Conservation (phyloP, 2,113 vertebrate species). For the Dolichallabes microphthalmus region DNA sequence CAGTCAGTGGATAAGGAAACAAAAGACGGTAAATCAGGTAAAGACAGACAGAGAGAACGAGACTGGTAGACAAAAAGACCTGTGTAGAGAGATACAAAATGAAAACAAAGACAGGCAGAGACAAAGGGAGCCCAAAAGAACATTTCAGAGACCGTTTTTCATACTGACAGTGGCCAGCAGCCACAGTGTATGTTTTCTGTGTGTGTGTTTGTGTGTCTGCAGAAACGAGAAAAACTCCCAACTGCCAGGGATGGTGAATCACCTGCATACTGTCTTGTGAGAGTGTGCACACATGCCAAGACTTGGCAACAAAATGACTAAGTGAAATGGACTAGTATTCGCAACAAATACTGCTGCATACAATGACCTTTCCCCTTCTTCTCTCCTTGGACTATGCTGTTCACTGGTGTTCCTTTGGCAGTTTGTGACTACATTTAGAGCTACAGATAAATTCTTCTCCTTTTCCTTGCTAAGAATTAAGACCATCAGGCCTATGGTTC, state of each 20-base stretch:
- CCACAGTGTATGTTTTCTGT: neutral
- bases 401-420: too few species aligned
- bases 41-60: slow-evolving; percentile 16
- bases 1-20: neutral
- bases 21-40: neutral
- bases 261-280: neutral
- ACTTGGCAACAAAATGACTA: neutral
- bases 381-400: neutral
- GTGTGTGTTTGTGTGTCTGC: slow-evolving; percentile 6
- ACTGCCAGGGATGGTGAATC: neutral
- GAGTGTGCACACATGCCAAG: neutral
- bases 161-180: slow-evolving; percentile 38
- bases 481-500: neutral
- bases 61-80: neutral
- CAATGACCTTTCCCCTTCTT: neutral
- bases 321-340: neutral
- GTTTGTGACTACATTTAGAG: neutral
- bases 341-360: neutral
- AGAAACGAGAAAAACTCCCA: neutral
- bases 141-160: slow-evolving; percentile 16
- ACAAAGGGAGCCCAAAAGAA: neutral
- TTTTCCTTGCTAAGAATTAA: neutral
- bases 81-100: neutral
- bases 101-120: slow-evolving; percentile 1
- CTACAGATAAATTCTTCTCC: neutral